phyloP scores from a whole-genome alignment of 2,888 invertebrate genomes.

The Nephrocerus scutellatus region DNA sequence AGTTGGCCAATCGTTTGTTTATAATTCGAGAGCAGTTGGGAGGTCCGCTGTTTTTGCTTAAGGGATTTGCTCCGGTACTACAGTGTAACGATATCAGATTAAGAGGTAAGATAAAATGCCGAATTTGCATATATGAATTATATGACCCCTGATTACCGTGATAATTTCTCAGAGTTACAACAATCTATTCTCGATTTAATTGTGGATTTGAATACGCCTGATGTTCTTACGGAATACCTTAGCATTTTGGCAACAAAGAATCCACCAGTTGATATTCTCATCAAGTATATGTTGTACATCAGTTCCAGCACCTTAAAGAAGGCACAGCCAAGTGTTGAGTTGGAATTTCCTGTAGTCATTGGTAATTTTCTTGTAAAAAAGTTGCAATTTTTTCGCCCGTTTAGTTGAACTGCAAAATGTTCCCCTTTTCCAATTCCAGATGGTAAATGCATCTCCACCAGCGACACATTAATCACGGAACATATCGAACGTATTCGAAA shows the following conservation, averaged over 20 bases:
- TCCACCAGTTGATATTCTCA: slow-evolving; percentile 53
- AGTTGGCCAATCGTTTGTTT: slow-evolving; percentile 41
- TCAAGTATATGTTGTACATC: slow-evolving; percentile 50
- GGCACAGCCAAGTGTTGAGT: slow-evolving; percentile 39
- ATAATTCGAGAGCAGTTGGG: slow-evolving; percentile 46
- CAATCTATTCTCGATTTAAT: slow-evolving; percentile 60
- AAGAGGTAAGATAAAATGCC: slow-evolving; percentile 28
- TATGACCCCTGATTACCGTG: no score
- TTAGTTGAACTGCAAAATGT: background rate
- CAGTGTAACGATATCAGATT: slow-evolving; percentile 35
- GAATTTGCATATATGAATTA: no score
- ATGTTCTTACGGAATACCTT: slow-evolving; percentile 52
- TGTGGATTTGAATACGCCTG: slow-evolving; percentile 45
- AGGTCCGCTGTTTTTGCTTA: slow-evolving; percentile 40
- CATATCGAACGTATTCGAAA: slow-evolving; percentile 41
- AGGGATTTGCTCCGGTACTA: slow-evolving; percentile 42
- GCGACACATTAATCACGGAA: slow-evolving; percentile 33
- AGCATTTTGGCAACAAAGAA: slow-evolving; percentile 53
- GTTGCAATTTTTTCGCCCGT: no score
- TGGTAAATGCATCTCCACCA: slow-evolving; percentile 35
- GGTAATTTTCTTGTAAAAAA: slow-evolving; percentile 21
- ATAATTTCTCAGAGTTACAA: slow-evolving; percentile 58
- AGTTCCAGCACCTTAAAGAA: slow-evolving; percentile 33
- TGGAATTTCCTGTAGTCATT: slow-evolving; percentile 40
- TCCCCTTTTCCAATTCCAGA: slow-evolving; percentile 25